Evolutionary conservation across 2,888 invertebrate species (phyloP), one percentile per base, ranked within the genome.

Genomic region (Exocentrus adspersus): DNA sequence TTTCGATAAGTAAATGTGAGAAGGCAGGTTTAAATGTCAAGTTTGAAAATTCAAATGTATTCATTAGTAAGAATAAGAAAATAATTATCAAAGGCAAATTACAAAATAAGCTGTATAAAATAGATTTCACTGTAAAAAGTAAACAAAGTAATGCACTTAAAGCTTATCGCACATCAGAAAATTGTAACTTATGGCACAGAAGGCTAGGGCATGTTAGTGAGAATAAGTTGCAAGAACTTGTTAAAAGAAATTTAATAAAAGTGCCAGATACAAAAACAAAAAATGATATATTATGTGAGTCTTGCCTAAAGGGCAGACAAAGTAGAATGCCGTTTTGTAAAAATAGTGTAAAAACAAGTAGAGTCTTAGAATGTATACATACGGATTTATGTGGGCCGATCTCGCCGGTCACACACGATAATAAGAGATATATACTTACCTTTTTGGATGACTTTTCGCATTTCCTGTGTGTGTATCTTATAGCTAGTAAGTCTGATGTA

Each of bases 1-100:
- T 66, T 17, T 66, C 66, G 12, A 52, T 60, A 19, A 21, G 32
- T 28, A 64, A 45, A 48, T 32, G 62, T 20, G 41, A 64, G 48
- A 64, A 50, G 41, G 28, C 62, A 17, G 57, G 62, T 6, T 52
- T 63, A 9, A 52, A 61, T 17, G 65, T 64, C 14, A 48, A 17
- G 9, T 64, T 64, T 62, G 19, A 32, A 37, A 24, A 43, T 12
- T 19, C 16, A 41, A 10, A 20, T 37, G 65, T 62, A n/a, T 46
- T 6, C 50, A 56, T 65, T 50, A 42, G 43, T 57, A 58, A 57
- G 30, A 57, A 65, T 45, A 20, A 21, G 48, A 43, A 7, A 20
- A 6, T 16, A 17, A 24, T 64, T 32, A 53, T 37, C 4, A 30
- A 32, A 46, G 65, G 65, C 20, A 52, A 21, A 17, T 58, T 41